Evolutionary conservation across 2,888 invertebrate species (phyloP).

Genomic region (Pediacus dermestoides): DNA sequence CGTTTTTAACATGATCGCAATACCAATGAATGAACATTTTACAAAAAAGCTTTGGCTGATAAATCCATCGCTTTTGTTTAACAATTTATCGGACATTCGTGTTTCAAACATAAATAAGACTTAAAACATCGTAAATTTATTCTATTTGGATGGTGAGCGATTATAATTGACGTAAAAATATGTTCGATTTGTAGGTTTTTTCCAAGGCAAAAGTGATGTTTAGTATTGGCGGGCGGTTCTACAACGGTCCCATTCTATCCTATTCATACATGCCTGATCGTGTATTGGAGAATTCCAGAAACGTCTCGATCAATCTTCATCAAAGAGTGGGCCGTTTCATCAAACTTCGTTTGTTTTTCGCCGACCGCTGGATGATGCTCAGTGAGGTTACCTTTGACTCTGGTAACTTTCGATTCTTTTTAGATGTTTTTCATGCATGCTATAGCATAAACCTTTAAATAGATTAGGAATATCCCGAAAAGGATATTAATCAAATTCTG

Average conservation of each 20-base stretch:
- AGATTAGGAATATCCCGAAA: too few relatives aligned
- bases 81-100: neutral
- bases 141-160: too few relatives aligned
- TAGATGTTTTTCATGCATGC: too few relatives aligned
- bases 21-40: too few relatives aligned
- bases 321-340: slow-evolving; percentile 61
- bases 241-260: slow-evolving; percentile 54
- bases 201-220: slow-evolving; percentile 63
- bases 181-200: slow-evolving; percentile 55
- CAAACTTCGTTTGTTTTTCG: slow-evolving; percentile 63
- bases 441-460: too few relatives aligned
- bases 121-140: too few relatives aligned
- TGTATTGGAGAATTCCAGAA: slow-evolving; percentile 62
- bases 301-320: slow-evolving; percentile 64
- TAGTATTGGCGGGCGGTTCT: slow-evolving; percentile 58
- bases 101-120: too few relatives aligned
- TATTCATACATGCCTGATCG: slow-evolving; percentile 60
- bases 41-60: slow-evolving; percentile 1
- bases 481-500: too few relatives aligned
- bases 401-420: too few relatives aligned
- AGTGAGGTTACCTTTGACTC: slow-evolving; percentile 65
- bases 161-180: slow-evolving; percentile 7
- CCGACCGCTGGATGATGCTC: slow-evolving; percentile 67
- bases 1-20: too few relatives aligned
- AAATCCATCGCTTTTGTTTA: slow-evolving; percentile 1